Base-by-base conservation (phyloP, 1,140 invertebrate genomes). In the Choristoneura fumiferana region DNA sequence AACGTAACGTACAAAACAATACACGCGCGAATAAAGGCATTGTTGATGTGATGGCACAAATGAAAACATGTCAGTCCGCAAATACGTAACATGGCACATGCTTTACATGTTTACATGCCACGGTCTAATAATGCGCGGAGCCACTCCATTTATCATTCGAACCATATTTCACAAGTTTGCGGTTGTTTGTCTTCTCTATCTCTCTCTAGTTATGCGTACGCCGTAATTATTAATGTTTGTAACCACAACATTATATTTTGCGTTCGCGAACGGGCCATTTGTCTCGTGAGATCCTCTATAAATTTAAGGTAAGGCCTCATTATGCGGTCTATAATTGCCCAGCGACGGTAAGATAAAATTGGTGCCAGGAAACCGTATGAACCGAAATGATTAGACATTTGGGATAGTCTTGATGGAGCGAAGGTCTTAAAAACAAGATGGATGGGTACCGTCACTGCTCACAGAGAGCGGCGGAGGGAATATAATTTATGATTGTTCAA, bases 101-200 rank as follows among this genome's bases (percentile, higher is more conserved):
- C 22, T 39, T 2, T 17, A 9, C 8, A 40, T 40, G 9, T 59
- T 61, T 60, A 62, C 62, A 62, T 57, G 40, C 36, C 59, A 52
- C 57, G 57, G 55, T 56, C 64, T 67, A 67, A 67, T 63, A 67
- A 61, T 40, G 15, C 49, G 17, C 54, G 43, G 14, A 35, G 40
- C 35, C 33, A 53, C 59, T 52, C 49, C 65, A 67, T 67, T 67
- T 67, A 63, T 67, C 66, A 68, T 62, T 55, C 38, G 39, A 54
- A 60, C 59, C 58, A 69, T 69, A 69, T 62, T 58, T 69, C 60
- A 69, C 63, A 38, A 62, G 67, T 60, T 69, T 54, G 54, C 59
- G 35, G 43, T n/a, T 62, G 45, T 60, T 60, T 57, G 43, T 57
- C 57, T 56, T 37, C 22, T 18, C 58, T 39, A 12, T 43, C 45